These are phyloP conservation scores for Hycleus phaleratus DNA, from an alignment of 1,140 invertebrate species.

Conservation along the genomic window DNA sequence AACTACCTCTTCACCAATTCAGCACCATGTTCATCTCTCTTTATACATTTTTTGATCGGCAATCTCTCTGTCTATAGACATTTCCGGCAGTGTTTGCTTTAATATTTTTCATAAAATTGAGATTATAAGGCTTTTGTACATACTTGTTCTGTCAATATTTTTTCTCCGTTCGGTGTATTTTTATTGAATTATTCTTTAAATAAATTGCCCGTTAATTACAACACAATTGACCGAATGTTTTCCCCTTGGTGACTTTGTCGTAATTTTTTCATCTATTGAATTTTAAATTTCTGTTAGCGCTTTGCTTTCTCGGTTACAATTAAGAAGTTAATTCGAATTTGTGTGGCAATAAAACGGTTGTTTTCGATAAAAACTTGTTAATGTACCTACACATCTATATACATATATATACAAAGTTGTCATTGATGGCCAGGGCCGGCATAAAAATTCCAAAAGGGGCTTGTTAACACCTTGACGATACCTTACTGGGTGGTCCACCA, in stretches of 20 bases:
- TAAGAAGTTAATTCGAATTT: not conserved
- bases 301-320: not conserved
- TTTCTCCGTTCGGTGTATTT: constrained; percentile 17
- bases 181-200: constrained; percentile 16
- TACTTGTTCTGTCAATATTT: constrained; percentile 33
- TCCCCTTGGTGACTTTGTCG: no score
- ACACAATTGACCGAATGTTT: not conserved
- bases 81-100: constrained; percentile 33
- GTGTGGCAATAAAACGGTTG: no score
- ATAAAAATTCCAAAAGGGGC: no score
- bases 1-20: no score
- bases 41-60: constrained; percentile 29
- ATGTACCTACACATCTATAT: no score
- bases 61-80: constrained; percentile 38
- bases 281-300: not conserved
- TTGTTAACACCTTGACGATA: no score
- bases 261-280: not conserved
- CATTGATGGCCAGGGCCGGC: no score
- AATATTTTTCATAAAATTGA: constrained; percentile 39
- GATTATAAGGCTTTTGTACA: constrained; percentile 34
- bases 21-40: no score
- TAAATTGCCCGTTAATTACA: constrained; percentile 11
- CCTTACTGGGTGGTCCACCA: no score
- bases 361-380: no score
- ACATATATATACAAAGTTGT: no score